Conservation (phyloP, 2,888 invertebrate genomes). For the Papilio demoleus region DNA sequence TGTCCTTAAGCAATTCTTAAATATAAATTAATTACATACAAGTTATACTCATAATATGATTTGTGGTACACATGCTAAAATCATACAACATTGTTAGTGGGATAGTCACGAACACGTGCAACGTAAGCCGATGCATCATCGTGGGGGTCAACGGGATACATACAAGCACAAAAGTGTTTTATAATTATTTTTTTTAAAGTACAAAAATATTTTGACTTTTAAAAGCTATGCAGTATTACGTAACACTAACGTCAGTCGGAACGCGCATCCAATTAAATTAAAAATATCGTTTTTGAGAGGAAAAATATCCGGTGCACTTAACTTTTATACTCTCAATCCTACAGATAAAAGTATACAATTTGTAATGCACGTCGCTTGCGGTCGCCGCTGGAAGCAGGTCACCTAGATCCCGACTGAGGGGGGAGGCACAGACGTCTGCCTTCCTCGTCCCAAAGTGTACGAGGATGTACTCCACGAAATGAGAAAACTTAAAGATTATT, state of each 20-base stretch:
- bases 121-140: slow-evolving; percentile 40
- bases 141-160: slow-evolving; percentile 35
- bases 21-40: neutral
- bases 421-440: slow-evolving; percentile 42
- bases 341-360: slow-evolving; percentile 58
- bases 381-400: slow-evolving; percentile 47
- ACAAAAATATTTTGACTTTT: neutral
- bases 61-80: neutral
- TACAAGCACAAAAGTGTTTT: slow-evolving; percentile 3
- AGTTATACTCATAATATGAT: neutral
- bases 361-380: slow-evolving; percentile 61
- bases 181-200: neutral
- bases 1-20: neutral
- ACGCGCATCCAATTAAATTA: slow-evolving; percentile 36
- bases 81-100: neutral
- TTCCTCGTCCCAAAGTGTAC: slow-evolving; percentile 8
- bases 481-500: slow-evolving; percentile 28
- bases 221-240: slow-evolving; percentile 18
- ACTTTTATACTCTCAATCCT: slow-evolving; percentile 42
- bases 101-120: slow-evolving; percentile 40
- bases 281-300: slow-evolving; percentile 36
- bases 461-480: slow-evolving; percentile 32
- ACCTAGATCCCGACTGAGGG: slow-evolving; percentile 46
- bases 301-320: slow-evolving; percentile 37
- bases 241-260: slow-evolving; percentile 23